These are phyloP conservation scores for Orthonyx spaldingii DNA, from an alignment of 2,113 vertebrate species.

Conservation along the genomic window DNA sequence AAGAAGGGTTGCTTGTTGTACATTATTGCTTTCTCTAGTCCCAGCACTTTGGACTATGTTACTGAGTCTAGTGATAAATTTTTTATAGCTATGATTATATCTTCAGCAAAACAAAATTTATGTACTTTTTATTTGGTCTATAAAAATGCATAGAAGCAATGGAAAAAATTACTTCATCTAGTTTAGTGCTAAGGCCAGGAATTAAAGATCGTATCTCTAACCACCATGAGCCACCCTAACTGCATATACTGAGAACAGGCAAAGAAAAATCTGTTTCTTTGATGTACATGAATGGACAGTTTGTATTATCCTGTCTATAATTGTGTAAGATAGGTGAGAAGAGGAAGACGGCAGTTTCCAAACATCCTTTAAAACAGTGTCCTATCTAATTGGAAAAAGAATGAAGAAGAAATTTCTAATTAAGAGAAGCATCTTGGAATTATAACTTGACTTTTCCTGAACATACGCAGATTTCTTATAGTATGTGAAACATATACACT, in stretches of 20 bases:
- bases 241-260: neutral
- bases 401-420: neutral
- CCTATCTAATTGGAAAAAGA: neutral
- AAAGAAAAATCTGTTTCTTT: neutral
- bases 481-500: neutral
- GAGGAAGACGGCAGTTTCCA: neutral
- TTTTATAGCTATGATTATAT: constrained; percentile 53
- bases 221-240: neutral
- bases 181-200: constrained; percentile 1
- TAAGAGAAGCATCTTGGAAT: neutral
- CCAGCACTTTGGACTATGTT: neutral
- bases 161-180: neutral
- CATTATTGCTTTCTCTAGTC: neutral
- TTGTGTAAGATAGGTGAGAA: neutral
- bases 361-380: neutral
- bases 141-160: constrained; percentile 28
- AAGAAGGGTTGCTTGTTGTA: neutral
- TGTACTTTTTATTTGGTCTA: constrained; percentile 37
- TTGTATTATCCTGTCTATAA: neutral
- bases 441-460: neutral
- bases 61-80: constrained; percentile 42
- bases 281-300: neutral
- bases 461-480: neutral
- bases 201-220: neutral
- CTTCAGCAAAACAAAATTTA: constrained; percentile 50